Conservation (phyloP, 2,888 invertebrate species). For the Boloria euphrosyne region DNA sequence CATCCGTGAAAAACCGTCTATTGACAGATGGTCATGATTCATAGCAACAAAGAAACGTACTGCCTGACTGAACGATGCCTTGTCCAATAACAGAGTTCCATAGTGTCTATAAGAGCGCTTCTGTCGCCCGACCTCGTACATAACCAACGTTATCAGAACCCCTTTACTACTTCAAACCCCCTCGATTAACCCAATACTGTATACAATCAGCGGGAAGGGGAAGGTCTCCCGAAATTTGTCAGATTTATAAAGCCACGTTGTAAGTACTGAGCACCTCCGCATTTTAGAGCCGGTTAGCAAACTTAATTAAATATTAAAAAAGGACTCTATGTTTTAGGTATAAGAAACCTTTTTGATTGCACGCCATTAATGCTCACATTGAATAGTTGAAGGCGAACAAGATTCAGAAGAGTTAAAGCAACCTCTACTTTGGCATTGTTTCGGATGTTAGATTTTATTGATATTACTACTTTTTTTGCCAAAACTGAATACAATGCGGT, state of each 20-base stretch:
- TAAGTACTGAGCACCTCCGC: constrained; percentile 74
- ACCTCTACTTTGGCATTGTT: constrained; percentile 49
- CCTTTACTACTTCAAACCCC: constrained; percentile 42
- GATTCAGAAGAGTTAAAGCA: constrained; percentile 58
- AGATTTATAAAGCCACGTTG: constrained; percentile 74
- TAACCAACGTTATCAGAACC: constrained; percentile 54
- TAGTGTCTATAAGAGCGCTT: constrained; percentile 74
- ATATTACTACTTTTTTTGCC: constrained; percentile 1
- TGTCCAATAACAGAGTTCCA: constrained; percentile 78
- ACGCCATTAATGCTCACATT: constrained; percentile 48
- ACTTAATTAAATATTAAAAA: constrained; percentile 52
- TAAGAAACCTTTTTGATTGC: constrained; percentile 60
- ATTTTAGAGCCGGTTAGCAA: constrained; percentile 69
- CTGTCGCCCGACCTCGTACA: constrained; percentile 73
- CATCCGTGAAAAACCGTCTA: constrained; percentile 58
- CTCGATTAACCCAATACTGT: constrained; percentile 43
- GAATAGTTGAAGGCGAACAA: constrained; percentile 74
- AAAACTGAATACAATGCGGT: not conserved
- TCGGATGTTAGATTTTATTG: constrained; percentile 31
- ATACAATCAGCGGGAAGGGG: constrained; percentile 52
- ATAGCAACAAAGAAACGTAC: constrained; percentile 74
- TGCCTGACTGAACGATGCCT: constrained; percentile 66
- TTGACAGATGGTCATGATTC: constrained; percentile 69
- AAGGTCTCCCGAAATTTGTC: constrained; percentile 61
- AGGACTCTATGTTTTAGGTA: constrained; percentile 50